phyloP scores from a whole-genome alignment of 2,797 vertebrate genomes.

The Scyliorhinus canicula region DNA sequence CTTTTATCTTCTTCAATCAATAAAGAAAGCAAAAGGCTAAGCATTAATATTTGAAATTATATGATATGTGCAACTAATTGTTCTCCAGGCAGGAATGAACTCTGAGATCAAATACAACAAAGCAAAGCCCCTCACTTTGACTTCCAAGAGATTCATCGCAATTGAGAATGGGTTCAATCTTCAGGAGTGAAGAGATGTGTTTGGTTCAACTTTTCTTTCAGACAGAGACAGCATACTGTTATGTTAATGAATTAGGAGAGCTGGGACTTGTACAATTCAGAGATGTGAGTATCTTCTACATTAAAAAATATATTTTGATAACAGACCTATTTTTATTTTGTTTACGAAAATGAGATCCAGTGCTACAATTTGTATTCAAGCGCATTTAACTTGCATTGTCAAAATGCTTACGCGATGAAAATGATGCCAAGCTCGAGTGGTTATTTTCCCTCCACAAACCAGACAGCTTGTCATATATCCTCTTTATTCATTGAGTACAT shows the following conservation, averaged over 20 bases:
- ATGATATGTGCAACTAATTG: neutral
- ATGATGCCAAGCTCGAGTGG: neutral
- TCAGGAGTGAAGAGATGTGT: slow-evolving; percentile 37
- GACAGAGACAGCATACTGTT: slow-evolving; percentile 21
- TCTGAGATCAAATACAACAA: slow-evolving; percentile 21
- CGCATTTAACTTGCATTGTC: neutral
- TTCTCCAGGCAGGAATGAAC: slow-evolving; percentile 25
- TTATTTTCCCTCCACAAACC: neutral
- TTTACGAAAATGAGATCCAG: neutral
- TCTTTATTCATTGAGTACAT: neutral
- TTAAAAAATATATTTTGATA: neutral
- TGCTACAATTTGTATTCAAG: neutral
- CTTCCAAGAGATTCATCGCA: neutral
- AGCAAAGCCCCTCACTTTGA: neutral
- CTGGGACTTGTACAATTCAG: slow-evolving; percentile 37
- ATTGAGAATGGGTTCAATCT: slow-evolving; percentile 13
- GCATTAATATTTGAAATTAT: neutral
- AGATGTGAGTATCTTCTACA: slow-evolving; percentile 32
- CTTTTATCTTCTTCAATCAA: neutral
- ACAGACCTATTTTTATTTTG: neutral
- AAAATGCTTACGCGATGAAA: neutral
- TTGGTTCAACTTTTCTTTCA: slow-evolving; percentile 35
- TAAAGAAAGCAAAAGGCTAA: neutral
- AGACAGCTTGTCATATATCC: neutral
- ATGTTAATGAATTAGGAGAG: slow-evolving; percentile 28